A percentile compares a stretch with the other conserved stretches of the same genome.
Conservation (phyloP, 2,113 vertebrate genomes). For the Chaetodon trifascialis region DNA sequence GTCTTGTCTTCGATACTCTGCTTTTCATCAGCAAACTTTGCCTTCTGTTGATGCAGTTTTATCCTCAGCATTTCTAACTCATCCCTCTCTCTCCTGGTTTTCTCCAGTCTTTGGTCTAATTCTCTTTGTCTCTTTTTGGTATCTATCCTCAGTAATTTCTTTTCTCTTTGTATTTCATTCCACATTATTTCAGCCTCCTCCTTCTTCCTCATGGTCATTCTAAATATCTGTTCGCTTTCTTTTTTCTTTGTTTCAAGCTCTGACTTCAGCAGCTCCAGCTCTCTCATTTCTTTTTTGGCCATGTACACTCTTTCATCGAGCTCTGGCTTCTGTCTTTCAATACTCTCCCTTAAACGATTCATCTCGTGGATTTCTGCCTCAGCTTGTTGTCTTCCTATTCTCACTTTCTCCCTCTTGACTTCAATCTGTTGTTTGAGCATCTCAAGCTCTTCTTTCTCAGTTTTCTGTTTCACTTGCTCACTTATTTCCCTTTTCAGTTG, state of each 20-base stretch:
- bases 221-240: slow-evolving; percentile 42
- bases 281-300: slow-evolving; percentile 59
- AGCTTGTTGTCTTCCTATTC: slow-evolving; percentile 12
- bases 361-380: slow-evolving; percentile 33
- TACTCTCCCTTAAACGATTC: slow-evolving; percentile 20
- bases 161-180: slow-evolving; percentile 54
- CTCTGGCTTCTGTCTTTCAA: slow-evolving; percentile 44
- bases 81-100: slow-evolving; percentile 47
- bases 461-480: slow-evolving; percentile 25
- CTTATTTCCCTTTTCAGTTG: neutral
- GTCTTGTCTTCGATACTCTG: neutral
- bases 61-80: slow-evolving; percentile 44
- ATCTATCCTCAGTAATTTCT: slow-evolving; percentile 25
- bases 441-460: slow-evolving; percentile 34
- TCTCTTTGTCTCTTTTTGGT: slow-evolving; percentile 40
- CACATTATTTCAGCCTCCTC: slow-evolving; percentile 41
- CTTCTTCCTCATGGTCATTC: slow-evolving; percentile 49
- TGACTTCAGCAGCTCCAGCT: slow-evolving; percentile 68
- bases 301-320: slow-evolving; percentile 35
- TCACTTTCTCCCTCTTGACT: slow-evolving; percentile 33
- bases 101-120: slow-evolving; percentile 58
- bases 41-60: slow-evolving; percentile 44
- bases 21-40: slow-evolving; percentile 36
- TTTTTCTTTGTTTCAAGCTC: slow-evolving; percentile 64
- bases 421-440: slow-evolving; percentile 50